phyloP scores from a whole-genome alignment of 2,113 vertebrate species.

The Numida meleagris region DNA sequence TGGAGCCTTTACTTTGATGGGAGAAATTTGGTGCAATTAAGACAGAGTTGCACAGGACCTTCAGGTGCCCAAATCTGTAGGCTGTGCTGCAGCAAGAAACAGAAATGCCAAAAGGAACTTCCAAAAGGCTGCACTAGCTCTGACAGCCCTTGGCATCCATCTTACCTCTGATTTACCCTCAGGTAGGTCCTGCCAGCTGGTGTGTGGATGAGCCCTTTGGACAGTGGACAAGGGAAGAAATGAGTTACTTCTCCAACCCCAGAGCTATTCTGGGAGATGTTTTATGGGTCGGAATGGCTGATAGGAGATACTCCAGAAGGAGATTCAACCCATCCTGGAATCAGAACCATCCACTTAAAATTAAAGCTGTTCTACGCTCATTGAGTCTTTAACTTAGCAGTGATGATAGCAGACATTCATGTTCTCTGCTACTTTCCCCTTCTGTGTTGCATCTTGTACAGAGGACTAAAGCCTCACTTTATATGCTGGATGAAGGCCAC shows the following conservation, averaged over 20 bases:
- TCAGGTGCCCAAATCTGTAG: not conserved
- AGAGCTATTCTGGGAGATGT: not conserved
- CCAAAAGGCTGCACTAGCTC: not conserved
- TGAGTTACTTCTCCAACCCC: not conserved
- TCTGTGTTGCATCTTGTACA: not conserved
- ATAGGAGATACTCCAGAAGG: not conserved
- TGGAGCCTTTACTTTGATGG: not conserved
- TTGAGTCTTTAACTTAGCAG: not conserved
- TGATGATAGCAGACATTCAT: not conserved
- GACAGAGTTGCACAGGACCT: not conserved
- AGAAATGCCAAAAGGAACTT: not conserved
- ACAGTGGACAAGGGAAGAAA: not conserved
- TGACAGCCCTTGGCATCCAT: fast-evolving
- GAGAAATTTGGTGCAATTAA: not conserved
- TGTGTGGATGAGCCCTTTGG: not conserved
- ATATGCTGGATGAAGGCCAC: not conserved
- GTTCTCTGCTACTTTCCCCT: not conserved
- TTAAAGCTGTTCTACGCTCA: no score
- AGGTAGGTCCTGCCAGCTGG: not conserved
- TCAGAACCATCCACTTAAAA: fast-evolving
- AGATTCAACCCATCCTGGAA: not conserved
- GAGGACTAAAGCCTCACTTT: not conserved
- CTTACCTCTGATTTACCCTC: not conserved
- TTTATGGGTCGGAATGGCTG: not conserved
- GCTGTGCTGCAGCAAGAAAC: not conserved